Evolutionary conservation across 2,888 invertebrate species (phyloP).

Genomic region (Bruchidius siliquastri): DNA sequence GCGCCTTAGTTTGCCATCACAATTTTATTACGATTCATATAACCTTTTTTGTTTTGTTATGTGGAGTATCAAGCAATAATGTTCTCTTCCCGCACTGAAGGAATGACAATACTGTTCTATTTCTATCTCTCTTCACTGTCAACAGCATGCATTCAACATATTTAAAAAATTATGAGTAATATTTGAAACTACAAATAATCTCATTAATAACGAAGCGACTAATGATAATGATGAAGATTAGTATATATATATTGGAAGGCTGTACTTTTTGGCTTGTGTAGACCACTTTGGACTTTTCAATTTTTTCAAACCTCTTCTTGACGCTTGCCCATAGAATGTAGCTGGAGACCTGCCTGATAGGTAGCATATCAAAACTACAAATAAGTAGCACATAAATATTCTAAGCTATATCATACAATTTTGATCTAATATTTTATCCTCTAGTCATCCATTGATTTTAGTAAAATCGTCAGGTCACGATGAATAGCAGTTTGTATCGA

Average conservation of each 20-base stretch:
- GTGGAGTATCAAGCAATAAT: not conserved
- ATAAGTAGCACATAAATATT: not conserved
- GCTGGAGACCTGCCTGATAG: conserved; percentile 47
- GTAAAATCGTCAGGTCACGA: not conserved
- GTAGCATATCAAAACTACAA: conserved; percentile 21
- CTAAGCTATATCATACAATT: conserved; percentile 1
- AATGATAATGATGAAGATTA: not conserved
- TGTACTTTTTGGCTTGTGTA: not conserved
- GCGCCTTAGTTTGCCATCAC: too few species aligned
- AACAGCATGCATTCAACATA: not conserved
- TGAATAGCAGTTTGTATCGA: not conserved
- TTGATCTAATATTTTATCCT: conserved; percentile 6
- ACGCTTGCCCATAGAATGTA: conserved; percentile 48
- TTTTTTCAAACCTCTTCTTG: conserved; percentile 2
- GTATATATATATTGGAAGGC: not conserved
- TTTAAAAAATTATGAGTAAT: not conserved
- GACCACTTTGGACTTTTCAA: not conserved
- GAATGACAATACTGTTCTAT: not conserved
- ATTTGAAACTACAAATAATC: not conserved
- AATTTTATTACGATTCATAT: too few species aligned
- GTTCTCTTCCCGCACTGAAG: not conserved
- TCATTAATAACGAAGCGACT: not conserved
- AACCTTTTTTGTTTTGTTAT: not conserved
- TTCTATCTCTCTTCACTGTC: not conserved
- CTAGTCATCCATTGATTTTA: not conserved